phyloP scores from a whole-genome alignment of 1,140 invertebrate genomes.

The Palaemon carinicauda region DNA sequence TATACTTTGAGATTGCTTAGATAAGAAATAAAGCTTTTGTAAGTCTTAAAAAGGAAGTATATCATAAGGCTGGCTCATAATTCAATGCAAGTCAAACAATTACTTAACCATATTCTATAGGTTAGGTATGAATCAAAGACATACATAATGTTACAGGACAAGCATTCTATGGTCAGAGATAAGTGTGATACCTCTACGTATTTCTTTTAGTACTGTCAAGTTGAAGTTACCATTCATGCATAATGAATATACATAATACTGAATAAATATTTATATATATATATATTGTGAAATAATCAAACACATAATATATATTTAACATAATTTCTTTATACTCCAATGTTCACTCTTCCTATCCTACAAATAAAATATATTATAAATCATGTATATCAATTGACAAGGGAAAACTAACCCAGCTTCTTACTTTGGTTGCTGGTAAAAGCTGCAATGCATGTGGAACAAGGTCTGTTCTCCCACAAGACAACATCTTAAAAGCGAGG shows the following conservation, averaged over 20 bases:
- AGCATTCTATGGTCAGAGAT: background rate
- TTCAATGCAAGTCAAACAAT: too few species aligned
- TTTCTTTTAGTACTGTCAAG: background rate
- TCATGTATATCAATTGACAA: background rate
- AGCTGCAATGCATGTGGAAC: constrained; percentile 80
- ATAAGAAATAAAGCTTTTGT: too few species aligned
- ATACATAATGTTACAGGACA: too few species aligned
- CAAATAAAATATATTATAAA: background rate
- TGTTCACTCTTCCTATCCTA: background rate
- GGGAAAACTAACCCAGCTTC: background rate
- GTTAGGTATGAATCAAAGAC: too few species aligned
- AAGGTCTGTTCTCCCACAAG: constrained; percentile 78
- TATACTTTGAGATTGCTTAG: too few species aligned
- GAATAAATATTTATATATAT: background rate
- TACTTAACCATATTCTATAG: too few species aligned
- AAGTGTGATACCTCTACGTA: background rate
- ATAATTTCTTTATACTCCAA: too few species aligned
- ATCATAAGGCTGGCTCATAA: too few species aligned
- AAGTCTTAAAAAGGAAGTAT: too few species aligned
- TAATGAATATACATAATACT: background rate
- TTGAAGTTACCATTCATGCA: background rate
- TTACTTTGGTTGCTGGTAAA: constrained; percentile 75
- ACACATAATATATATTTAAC: too few species aligned
- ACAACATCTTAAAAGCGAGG: constrained; percentile 81
- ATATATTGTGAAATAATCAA: background rate